Base-by-base conservation (phyloP, 2,797 vertebrate species). In the Pelobates cultripes region DNA sequence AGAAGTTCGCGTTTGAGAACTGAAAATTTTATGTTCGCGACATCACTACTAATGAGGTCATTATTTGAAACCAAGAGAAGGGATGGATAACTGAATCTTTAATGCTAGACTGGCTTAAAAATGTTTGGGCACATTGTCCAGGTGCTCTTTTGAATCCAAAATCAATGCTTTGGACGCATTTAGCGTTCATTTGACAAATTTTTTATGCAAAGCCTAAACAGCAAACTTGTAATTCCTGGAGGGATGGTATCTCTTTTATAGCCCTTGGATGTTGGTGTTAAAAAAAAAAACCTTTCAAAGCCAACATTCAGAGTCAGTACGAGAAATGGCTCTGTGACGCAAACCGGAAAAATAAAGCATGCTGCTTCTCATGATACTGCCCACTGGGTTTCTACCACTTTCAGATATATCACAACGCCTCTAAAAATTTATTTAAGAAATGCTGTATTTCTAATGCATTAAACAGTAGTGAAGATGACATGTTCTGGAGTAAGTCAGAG, bases 91-190 rank as follows among this genome's bases (percentile, higher is more conserved):
- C 61, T 14, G 61, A 64, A 64, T 64, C 15, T 64, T 64, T 64
- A 64, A 64, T 64, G 61, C 28, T 28, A 28, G 28, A 28, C 28
- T 1, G 28, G 28, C 28, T 28, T 28, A 28, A 28, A 28, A 28
- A 64, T 64, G 61, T 64, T 14, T 64, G 61, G 61, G 61, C 5
- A 14, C 61, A 6, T 1, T 15, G n/a, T 64, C 15, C n/a, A 14
- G 61, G 61, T 64, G 61, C n/a, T 17, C 61, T 64, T 17, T 14
- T 14, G 6, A 14, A 64, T 64, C 61, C 12, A 17, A 9, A 6
- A 17, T 64, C 61, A 64, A 12, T 64, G 61, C 61, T 64, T 64
- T 64, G 61, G 61, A 64, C 61, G 12, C 61, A 64, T 64, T 64
- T 64, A 1, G 28, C 28, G 28, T 1, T 28, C 2, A 28, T 28